phyloP scores from a whole-genome alignment of 2,888 invertebrate species.

The Oscheius sp. region DNA sequence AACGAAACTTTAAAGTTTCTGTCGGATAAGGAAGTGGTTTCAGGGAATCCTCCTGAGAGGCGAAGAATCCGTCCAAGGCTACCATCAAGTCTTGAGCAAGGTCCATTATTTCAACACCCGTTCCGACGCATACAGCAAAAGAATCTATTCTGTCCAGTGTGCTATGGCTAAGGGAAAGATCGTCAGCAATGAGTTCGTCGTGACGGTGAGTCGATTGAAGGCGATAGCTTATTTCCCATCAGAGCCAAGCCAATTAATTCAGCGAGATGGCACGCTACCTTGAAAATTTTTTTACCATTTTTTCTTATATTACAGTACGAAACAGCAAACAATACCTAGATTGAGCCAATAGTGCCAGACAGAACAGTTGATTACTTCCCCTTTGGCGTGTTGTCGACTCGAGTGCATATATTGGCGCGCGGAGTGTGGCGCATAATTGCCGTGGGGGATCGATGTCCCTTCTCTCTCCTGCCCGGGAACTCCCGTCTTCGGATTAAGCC shows the following conservation, averaged over 20 bases:
- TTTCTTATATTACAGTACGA: background rate
- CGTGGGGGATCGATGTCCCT: constrained; percentile 18
- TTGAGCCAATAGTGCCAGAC: background rate
- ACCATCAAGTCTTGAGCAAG: constrained; percentile 70
- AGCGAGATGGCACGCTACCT: background rate
- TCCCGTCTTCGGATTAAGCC: too few species aligned
- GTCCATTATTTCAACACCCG: constrained; percentile 88
- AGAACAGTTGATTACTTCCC: constrained; percentile 2
- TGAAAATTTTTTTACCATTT: background rate
- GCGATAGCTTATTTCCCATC: background rate
- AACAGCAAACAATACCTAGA: background rate
- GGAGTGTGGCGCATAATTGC: constrained; percentile 27
- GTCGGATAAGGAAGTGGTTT: constrained; percentile 26
- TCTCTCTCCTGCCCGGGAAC: too few species aligned
- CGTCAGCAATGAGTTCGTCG: constrained; percentile 92
- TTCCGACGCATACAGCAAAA: constrained; percentile 80
- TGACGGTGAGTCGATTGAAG: constrained; percentile 74
- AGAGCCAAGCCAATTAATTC: background rate
- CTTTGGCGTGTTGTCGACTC: background rate
- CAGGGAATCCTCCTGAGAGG: constrained; percentile 70
- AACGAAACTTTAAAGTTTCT: background rate
- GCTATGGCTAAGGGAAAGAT: constrained; percentile 78
- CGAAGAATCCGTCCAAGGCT: constrained; percentile 72
- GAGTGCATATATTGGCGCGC: constrained; percentile 21
- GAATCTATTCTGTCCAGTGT: constrained; percentile 87